phyloP scores from a whole-genome alignment of 2,113 vertebrate species.

The Pontoporia blainvillei region DNA sequence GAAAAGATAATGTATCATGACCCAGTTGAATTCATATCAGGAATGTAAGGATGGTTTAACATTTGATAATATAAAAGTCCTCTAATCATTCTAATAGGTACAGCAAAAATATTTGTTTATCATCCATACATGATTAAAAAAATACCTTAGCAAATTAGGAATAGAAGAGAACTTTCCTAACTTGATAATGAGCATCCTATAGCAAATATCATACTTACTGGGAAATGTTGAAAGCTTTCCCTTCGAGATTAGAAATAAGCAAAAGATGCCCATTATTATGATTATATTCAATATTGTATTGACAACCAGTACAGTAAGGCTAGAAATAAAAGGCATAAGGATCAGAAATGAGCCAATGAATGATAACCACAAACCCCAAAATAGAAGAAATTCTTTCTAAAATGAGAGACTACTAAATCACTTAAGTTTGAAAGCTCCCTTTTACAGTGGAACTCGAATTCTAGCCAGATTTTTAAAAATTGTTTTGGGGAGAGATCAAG shows the following conservation, averaged over 20 bases:
- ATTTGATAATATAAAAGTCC: not conserved
- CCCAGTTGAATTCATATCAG: not conserved
- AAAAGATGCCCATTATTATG: not conserved
- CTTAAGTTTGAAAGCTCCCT: not conserved
- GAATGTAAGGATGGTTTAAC: not conserved
- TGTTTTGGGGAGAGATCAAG: not conserved
- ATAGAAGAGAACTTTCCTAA: not conserved
- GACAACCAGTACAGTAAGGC: not conserved
- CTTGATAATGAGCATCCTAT: not conserved
- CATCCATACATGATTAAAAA: not conserved
- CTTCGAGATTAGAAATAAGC: not conserved
- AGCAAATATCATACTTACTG: not conserved
- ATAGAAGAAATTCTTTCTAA: not conserved
- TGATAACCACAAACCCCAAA: not conserved
- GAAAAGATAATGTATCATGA: not conserved
- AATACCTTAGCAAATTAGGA: not conserved
- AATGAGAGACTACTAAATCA: not conserved
- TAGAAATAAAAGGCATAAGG: not conserved
- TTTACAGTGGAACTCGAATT: not conserved
- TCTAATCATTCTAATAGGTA: not conserved
- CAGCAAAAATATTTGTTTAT: not conserved
- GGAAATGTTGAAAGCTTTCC: not conserved
- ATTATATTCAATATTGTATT: not conserved
- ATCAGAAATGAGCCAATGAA: constrained; percentile 7
- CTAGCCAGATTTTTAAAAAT: not conserved